A percentile compares a stretch with the other conserved stretches of the same genome.
Conservation (phyloP, 2,113 vertebrate genomes). For the Hyla sarda region DNA sequence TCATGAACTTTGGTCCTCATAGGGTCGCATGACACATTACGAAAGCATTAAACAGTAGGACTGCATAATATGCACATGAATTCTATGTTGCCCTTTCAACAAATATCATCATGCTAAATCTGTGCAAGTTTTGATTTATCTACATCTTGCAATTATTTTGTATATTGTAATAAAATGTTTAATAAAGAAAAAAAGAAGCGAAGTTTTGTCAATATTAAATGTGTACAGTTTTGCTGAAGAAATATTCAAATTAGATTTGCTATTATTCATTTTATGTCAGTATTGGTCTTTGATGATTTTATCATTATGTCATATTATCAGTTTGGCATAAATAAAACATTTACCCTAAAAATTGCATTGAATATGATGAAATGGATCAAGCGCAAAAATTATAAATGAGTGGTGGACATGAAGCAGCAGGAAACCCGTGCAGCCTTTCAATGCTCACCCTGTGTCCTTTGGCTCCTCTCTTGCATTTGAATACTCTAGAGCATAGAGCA, state of each 20-base stretch:
- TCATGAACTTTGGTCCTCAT: constrained; percentile 42
- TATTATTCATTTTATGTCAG: not conserved
- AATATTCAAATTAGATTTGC: not conserved
- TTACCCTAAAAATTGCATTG: not conserved
- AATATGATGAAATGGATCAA: not conserved
- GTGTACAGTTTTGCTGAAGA: not conserved
- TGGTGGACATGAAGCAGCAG: too few species aligned
- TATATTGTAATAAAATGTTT: constrained; percentile 46
- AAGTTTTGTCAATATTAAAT: not conserved
- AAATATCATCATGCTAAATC: constrained; percentile 7
- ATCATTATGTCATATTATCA: not conserved
- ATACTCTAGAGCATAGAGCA: too few species aligned
- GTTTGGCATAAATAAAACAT: not conserved
- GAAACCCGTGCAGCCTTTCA: too few species aligned
- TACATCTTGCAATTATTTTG: constrained; percentile 19
- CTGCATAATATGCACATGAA: constrained; percentile 21
- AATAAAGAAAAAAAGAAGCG: constrained; percentile 33
- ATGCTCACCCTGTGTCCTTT: too few species aligned
- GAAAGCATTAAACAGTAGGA: not conserved
- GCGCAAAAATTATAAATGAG: too few species aligned
- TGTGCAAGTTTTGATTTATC: not conserved
- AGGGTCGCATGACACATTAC: constrained; percentile 29
- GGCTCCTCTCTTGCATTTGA: too few species aligned
- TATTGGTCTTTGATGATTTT: not conserved
- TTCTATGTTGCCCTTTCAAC: not conserved